Percentiles rank a stretch among this genome's conserved stretches.
Conservation (phyloP, 2,888 invertebrate species). For the Neoaliturus tenellus region DNA sequence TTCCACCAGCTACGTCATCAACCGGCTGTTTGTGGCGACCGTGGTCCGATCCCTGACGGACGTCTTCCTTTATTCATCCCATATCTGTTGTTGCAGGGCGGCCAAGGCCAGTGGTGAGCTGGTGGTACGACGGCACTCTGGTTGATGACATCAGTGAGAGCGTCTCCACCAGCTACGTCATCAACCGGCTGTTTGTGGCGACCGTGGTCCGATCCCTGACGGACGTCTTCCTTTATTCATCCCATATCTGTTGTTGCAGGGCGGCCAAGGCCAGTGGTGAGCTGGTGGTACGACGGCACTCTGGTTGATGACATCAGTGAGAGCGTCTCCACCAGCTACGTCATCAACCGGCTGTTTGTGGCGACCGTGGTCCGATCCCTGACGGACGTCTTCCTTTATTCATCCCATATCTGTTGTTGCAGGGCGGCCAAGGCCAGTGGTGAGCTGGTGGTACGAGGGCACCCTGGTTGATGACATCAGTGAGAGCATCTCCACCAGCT, state of each 20-base stretch:
- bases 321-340: slow-evolving; percentile 72
- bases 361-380: slow-evolving; percentile 82
- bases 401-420: too few relatives aligned
- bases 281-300: slow-evolving; percentile 88
- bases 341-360: slow-evolving; percentile 86
- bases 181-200: slow-evolving; percentile 86
- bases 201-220: slow-evolving; percentile 83
- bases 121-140: slow-evolving; percentile 87
- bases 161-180: slow-evolving; percentile 74
- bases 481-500: slow-evolving; percentile 74
- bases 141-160: slow-evolving; percentile 83
- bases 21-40: slow-evolving; percentile 84
- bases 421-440: slow-evolving; percentile 84
- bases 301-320: slow-evolving; percentile 85
- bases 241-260: slow-evolving; percentile 71
- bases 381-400: slow-evolving; percentile 83
- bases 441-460: slow-evolving; percentile 90
- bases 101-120: slow-evolving; percentile 87
- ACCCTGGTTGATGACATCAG: slow-evolving; percentile 84
- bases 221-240: too few relatives aligned
- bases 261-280: slow-evolving; percentile 87
- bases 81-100: slow-evolving; percentile 71
- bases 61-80: too few relatives aligned
- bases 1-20: slow-evolving; percentile 77
- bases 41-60: slow-evolving; percentile 84